These are phyloP conservation scores for Dolichopus griseipennis DNA, from an alignment of 2,888 invertebrate species.

Conservation along the genomic window DNA sequence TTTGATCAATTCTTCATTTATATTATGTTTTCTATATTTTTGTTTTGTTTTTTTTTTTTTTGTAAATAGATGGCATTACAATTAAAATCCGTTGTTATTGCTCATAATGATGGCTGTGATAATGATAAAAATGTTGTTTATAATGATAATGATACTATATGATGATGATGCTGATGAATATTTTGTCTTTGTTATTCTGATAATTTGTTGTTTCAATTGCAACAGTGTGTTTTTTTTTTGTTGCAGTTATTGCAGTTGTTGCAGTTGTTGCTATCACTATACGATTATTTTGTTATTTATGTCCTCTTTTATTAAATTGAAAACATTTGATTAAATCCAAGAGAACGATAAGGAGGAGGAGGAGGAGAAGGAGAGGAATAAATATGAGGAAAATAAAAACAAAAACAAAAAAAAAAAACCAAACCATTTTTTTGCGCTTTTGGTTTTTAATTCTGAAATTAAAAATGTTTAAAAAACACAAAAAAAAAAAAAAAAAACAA, in stretches of 20 bases:
- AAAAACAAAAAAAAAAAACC: background rate
- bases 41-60: background rate
- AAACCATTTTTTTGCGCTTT: background rate
- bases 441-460: background rate
- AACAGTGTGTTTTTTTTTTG: no score
- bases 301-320: background rate
- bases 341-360: background rate
- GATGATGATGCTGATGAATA: background rate
- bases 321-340: background rate
- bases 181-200: no score
- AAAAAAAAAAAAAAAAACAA: background rate
- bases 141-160: no score
- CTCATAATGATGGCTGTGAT: background rate
- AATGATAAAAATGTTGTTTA: background rate
- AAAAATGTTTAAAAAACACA: background rate
- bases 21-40: no score
- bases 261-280: background rate
- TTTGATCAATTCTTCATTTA: background rate
- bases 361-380: no score
- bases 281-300: background rate
- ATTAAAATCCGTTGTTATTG: slow-evolving; percentile 3
- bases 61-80: slow-evolving; percentile 1
- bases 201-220: no score
- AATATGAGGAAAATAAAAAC: no score
- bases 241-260: background rate